Evolutionary conservation across 2,888 invertebrate species (phyloP).

Genomic region (Apamea crenata): DNA sequence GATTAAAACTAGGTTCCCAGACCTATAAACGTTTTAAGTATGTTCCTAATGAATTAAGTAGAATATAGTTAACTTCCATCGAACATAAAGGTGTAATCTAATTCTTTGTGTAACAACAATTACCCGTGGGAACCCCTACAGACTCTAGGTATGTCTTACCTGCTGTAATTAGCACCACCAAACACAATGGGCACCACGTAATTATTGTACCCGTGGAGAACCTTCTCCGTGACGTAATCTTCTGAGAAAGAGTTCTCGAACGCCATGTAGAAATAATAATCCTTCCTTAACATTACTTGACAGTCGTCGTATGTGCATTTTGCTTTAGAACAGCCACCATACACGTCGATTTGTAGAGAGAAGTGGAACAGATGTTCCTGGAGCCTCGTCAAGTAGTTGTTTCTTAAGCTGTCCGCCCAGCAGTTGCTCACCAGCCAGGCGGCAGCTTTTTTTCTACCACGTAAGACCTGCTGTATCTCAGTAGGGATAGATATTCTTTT

Average conservation of each 20-base stretch:
- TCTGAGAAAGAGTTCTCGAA: conserved; percentile 80
- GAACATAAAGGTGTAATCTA: conserved; percentile 18
- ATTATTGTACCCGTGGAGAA: conserved; percentile 86
- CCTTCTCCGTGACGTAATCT: conserved; percentile 82
- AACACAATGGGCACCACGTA: conserved; percentile 92
- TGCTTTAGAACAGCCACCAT: conserved; percentile 71
- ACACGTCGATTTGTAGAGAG: conserved; percentile 76
- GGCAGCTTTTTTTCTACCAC: conserved; percentile 74
- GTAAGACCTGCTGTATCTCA: conserved; percentile 68
- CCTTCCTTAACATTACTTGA: conserved; percentile 69
- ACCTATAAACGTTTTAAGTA: conserved; percentile 5
- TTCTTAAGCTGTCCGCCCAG: conserved; percentile 69
- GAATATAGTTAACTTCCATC: conserved; percentile 21
- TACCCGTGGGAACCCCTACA: conserved; percentile 52
- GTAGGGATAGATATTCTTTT: conserved; percentile 51
- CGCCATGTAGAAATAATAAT: conserved; percentile 82
- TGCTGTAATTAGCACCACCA: conserved; percentile 91
- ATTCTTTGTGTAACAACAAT: conserved; percentile 17
- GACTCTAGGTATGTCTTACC: conserved; percentile 68
- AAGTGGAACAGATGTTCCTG: conserved; percentile 77
- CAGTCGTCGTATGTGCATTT: conserved; percentile 71
- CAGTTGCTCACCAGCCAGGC: conserved; percentile 80
- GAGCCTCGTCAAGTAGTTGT: conserved; percentile 74
- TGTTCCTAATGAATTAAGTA: conserved; percentile 23
- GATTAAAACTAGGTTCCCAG: background rate